Evolutionary conservation across 2,113 vertebrate genomes (phyloP), one percentile per base, ranked within the genome.

Genomic region (Rhombomys opimus): DNA sequence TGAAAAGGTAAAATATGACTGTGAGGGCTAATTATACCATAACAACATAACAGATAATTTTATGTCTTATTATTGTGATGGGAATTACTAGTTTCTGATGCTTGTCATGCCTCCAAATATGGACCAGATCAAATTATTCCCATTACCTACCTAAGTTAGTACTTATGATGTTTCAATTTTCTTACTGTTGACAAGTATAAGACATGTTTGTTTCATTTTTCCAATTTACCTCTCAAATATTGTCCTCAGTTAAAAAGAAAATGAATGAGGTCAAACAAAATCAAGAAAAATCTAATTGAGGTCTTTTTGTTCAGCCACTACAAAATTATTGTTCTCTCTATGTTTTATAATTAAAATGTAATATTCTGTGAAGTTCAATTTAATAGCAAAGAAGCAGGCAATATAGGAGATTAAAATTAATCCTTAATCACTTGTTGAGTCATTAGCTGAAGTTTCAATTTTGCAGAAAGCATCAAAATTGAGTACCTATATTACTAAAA

Each of bases 371-470:
- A n/a, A 91, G 77, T 88, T 35, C 61, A 97, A 97, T 94, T 95
- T 96, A 95, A 94, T 5, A 98, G 14, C 2, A 98, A 96, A 97
- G 30, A 85, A 98, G 90, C 94, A 97, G 87, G 63, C 65, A 84
- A 65, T 12, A 54, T 63, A 91, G 52, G 27, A 18, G 61, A 77
- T 94, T 82, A 93, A 97, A 97, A 96, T 54, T 89, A 97, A 88
- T 80, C 61, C 3, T 5, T 94, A 86, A 91, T 17, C 65, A 92
- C 20, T 54, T 52, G 1, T 68, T 90, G 67, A 90, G 46, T 93
- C 22, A 68, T 89, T 17, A 41, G 89, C 20, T 35, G 20, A 3
- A 91, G 9, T 91, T 75, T 93, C 91, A 5, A 81, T 67, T 92
- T 54, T 84, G 50, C 0, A 95, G 46, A 1, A 54, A 6, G 12